Percentiles rank a stretch among this genome's conserved stretches.
Evolutionary conservation across 2,888 invertebrate genomes (phyloP).

Genomic region (Lasioglossum malachurum): DNA sequence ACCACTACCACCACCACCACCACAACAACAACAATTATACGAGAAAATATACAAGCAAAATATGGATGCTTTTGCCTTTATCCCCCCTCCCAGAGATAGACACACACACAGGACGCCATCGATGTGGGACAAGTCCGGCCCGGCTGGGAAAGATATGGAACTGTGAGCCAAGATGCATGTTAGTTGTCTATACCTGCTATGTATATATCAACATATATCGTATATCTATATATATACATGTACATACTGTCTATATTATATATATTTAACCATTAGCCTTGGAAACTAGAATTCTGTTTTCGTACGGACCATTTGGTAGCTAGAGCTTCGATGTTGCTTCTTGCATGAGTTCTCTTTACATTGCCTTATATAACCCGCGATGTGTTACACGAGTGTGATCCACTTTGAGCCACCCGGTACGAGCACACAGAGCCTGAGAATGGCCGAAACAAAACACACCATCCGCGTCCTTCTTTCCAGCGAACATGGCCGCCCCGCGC

Average conservation of each 20-base stretch:
- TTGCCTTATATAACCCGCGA: conserved; percentile 6
- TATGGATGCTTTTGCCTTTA: conserved; percentile 57
- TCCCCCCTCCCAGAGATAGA: conserved; percentile 53
- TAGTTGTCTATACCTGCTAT: conserved; percentile 42
- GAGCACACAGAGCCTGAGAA: background rate
- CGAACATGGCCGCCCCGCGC: conserved; percentile 44
- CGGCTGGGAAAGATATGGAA: conserved; percentile 55
- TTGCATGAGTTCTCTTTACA: conserved; percentile 48
- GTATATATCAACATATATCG: conserved; percentile 2
- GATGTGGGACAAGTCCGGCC: conserved; percentile 52
- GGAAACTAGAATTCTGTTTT: conserved; percentile 16
- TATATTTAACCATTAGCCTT: conserved; percentile 9
- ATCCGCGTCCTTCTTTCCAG: conserved; percentile 29
- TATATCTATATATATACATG: background rate
- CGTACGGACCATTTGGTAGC: conserved; percentile 21
- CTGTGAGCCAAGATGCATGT: conserved; percentile 78
- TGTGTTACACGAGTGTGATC: conserved; percentile 18
- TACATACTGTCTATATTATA: background rate
- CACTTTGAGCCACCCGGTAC: background rate
- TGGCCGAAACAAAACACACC: background rate
- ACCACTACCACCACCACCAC: background rate
- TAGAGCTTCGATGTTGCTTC: conserved; percentile 52
- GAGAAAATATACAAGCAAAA: conserved; percentile 7
- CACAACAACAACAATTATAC: background rate
- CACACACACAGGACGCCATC: conserved; percentile 59